Percentiles rank a stretch among this genome's conserved stretches.
phyloP scores from a whole-genome alignment of 2,113 vertebrate genomes.

The Spea multiplicata region DNA sequence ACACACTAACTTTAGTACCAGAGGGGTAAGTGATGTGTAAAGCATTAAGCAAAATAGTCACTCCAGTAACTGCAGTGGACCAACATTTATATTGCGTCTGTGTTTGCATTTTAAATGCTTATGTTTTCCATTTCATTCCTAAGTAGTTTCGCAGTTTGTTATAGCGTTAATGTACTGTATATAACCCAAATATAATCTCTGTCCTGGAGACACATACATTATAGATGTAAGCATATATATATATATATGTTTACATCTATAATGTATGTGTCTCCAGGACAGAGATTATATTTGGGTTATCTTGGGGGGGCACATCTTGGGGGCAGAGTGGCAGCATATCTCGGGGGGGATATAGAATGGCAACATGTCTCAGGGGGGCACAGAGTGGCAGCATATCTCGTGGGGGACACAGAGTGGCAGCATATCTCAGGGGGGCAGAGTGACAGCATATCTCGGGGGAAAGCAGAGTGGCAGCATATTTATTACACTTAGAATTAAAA shows the following conservation, averaged over 20 bases:
- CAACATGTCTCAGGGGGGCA: too few relatives aligned
- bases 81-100: background rate
- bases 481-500: too few relatives aligned
- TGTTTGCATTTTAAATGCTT: background rate
- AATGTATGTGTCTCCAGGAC: background rate
- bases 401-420: too few relatives aligned
- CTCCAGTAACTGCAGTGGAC: background rate
- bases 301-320: too few relatives aligned
- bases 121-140: background rate
- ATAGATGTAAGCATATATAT: background rate
- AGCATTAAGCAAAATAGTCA: background rate
- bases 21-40: too few relatives aligned
- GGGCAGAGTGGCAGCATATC: too few relatives aligned
- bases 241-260: background rate
- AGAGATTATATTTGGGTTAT: slow-evolving; percentile 4
- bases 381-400: too few relatives aligned
- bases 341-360: too few relatives aligned
- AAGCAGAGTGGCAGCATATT: too few relatives aligned
- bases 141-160: slow-evolving; percentile 3
- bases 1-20: too few relatives aligned
- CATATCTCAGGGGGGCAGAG: too few relatives aligned
- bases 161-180: slow-evolving; percentile 8
- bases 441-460: too few relatives aligned
- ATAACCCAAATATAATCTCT: slow-evolving; percentile 5
- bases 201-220: background rate